phyloP scores from a whole-genome alignment of 1,140 invertebrate species.

The Acromyrmex charruanus region DNA sequence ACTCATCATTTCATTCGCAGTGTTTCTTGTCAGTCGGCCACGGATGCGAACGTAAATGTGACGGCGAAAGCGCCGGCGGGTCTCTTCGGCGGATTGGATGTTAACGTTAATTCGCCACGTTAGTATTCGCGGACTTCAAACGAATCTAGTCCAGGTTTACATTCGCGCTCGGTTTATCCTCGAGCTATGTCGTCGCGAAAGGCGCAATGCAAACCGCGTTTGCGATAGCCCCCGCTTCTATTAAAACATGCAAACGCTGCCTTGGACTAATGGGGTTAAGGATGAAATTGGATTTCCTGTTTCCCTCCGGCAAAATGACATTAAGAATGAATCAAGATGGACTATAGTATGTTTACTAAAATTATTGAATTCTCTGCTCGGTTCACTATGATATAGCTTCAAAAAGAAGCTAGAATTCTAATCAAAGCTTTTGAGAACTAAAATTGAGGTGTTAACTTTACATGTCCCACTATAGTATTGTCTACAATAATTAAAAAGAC shows the following conservation, averaged over 20 bases:
- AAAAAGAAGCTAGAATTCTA: too few relatives aligned
- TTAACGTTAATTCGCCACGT: slow-evolving; percentile 57
- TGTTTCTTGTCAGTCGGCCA: slow-evolving; percentile 31
- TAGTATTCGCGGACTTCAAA: slow-evolving; percentile 54
- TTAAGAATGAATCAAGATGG: slow-evolving; percentile 39
- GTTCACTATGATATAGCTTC: not conserved
- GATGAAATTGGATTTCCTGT: slow-evolving; percentile 71
- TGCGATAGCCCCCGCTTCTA: slow-evolving; percentile 48
- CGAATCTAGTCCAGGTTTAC: slow-evolving; percentile 35
- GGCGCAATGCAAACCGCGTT: slow-evolving; percentile 40
- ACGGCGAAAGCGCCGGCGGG: not conserved
- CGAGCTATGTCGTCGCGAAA: slow-evolving; percentile 5
- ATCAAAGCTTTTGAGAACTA: too few relatives aligned
- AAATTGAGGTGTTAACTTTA: too few relatives aligned
- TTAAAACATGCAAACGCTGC: slow-evolving; percentile 69
- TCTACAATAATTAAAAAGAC: not conserved
- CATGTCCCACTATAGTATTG: too few relatives aligned
- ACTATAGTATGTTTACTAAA: not conserved
- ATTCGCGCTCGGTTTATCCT: slow-evolving; percentile 20
- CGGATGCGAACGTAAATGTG: slow-evolving; percentile 22
- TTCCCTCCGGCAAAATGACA: slow-evolving; percentile 32
- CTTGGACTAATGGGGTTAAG: slow-evolving; percentile 50
- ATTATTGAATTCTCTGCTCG: not conserved
- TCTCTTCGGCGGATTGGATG: slow-evolving; percentile 35
- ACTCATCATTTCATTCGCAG: slow-evolving; percentile 42